These are phyloP conservation scores for Mustelus asterias DNA, from an alignment of 2,113 vertebrate genomes.

Conservation along the genomic window DNA sequence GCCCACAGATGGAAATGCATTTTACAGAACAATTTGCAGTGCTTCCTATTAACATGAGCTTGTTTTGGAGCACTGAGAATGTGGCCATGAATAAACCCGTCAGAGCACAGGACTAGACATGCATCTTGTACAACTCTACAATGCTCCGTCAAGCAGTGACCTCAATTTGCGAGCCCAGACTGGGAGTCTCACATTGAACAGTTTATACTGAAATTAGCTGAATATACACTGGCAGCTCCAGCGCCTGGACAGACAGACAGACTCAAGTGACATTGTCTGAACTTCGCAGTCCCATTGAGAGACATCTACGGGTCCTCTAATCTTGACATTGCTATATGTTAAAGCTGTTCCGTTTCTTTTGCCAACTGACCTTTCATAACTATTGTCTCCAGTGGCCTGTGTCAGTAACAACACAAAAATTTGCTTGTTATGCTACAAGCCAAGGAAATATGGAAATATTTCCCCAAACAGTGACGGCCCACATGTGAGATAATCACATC, in stretches of 20 bases:
- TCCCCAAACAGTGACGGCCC: not conserved
- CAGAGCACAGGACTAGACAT: not conserved
- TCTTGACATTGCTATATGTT: not conserved
- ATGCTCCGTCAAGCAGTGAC: not conserved
- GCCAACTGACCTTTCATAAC: not conserved
- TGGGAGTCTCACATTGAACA: not conserved
- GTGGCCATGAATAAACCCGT: not conserved
- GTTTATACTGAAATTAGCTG: not conserved
- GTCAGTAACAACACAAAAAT: not conserved
- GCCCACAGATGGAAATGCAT: not conserved
- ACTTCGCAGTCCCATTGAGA: not conserved
- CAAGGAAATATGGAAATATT: not conserved
- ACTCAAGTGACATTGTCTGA: not conserved
- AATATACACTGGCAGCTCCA: not conserved
- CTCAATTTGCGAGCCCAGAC: fast-evolving
- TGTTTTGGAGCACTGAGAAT: not conserved
- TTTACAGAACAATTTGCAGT: not conserved
- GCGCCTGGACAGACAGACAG: not conserved
- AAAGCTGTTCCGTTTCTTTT: not conserved
- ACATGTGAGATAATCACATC: not conserved
- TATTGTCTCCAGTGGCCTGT: not conserved
- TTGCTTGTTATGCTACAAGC: not conserved
- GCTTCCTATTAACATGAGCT: not conserved
- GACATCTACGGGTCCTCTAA: not conserved
- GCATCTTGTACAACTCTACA: not conserved